Base-by-base conservation (phyloP, 2,797 vertebrate species). In the Fistularia tabacaria region DNA sequence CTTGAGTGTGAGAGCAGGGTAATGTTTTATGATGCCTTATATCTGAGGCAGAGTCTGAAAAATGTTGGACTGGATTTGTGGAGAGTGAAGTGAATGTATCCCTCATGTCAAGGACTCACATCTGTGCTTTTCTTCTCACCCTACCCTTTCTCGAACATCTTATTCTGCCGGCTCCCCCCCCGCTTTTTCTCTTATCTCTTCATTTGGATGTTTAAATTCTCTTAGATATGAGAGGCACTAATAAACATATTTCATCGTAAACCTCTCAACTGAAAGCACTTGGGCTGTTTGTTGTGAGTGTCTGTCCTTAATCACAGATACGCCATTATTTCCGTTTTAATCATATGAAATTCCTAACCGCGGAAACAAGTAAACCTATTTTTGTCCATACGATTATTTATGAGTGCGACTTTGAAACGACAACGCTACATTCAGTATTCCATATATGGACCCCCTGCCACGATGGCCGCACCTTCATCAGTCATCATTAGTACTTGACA, bases 401-500 rank as follows among this genome's bases (percentile, higher is more conserved):
- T 56, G n/a, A 46, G 38, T 38, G 14, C 59, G 64, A 69, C 64
- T 75, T 72, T 74, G n/a, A 66, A 43, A 63, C 15, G 52, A 43
- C 52, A 70, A 47, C 49, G 62, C 71, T 54, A 36, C 53, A 37
- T 62, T 49, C 43, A 45, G 44, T 12, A 59, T 60, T n/a, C 46
- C 56, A 42, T 54, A 62, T 58, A 69, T 52, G 59, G 58, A 61
- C 72, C 67, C 46, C 75, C 77, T 61, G 38, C 49, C 3, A 15
- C 37, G 53, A 59, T 64, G 36, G 54, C 57, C 61, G 43, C 43
- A 59, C 65, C 67, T 62, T 54, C 58, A 84, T 79, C 77, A 49
- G 6, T 86, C 81, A 84, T 83, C 81, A 84, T 86, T 85, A 85
- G 77, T 62, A 73, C 56, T 66, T 75, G 69, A 67, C 75, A 75